Conservation (phyloP, 2,888 invertebrate species). For the Pseudococcus viburni region DNA sequence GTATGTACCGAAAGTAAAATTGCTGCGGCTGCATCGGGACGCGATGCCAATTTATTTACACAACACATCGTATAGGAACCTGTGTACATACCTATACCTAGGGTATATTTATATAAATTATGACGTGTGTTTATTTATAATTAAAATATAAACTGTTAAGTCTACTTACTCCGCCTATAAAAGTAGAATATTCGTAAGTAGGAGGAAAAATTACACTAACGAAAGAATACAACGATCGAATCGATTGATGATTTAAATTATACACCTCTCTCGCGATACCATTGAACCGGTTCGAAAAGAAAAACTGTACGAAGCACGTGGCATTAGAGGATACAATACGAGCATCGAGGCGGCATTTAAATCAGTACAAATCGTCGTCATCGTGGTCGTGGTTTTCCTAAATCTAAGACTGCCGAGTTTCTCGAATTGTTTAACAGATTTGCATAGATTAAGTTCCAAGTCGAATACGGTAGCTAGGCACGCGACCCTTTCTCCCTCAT, state of each 20-base stretch:
- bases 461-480: constrained; percentile 18
- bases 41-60: constrained; percentile 24
- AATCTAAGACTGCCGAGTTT: constrained; percentile 10
- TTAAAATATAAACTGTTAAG: not conserved
- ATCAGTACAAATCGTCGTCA: not conserved
- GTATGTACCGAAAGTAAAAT: constrained; percentile 42
- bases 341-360: not conserved
- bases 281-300: not conserved
- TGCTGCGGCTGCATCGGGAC: constrained; percentile 26
- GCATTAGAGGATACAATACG: not conserved
- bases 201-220: no score
- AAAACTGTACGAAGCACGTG: not conserved
- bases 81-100: not conserved
- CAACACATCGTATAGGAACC: not conserved
- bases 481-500: constrained; percentile 47
- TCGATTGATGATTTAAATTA: constrained; percentile 7
- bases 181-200: not conserved
- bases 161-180: not conserved
- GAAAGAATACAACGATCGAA: not conserved
- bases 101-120: not conserved
- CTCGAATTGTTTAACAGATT: constrained; percentile 19
- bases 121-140: constrained; percentile 7
- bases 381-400: constrained; percentile 38
- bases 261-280: not conserved
- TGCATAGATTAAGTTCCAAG: constrained; percentile 40